Evolutionary conservation across 2,113 vertebrate species (phyloP).

Genomic region (Hydrochoerus hydrochaeris): DNA sequence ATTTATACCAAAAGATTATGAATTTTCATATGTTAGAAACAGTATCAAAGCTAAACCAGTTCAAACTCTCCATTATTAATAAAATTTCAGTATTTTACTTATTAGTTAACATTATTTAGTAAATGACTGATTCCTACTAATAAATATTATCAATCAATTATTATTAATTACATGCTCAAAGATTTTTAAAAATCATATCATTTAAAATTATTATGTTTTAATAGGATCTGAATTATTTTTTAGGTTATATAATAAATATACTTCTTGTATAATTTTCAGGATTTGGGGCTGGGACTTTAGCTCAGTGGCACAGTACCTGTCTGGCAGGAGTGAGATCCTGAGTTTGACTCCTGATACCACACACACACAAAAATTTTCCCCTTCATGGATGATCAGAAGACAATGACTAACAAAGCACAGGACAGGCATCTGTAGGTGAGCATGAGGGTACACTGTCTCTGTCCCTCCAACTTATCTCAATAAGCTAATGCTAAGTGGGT

Average conservation of each 20-base stretch:
- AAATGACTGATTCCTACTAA: no score
- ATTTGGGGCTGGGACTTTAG: no score
- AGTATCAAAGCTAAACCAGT: neutral
- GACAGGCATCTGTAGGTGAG: neutral
- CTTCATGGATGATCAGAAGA: neutral
- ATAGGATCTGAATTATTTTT: neutral
- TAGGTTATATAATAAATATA: neutral
- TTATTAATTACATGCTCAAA: neutral
- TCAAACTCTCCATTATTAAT: neutral
- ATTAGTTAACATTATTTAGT: neutral
- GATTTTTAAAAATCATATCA: neutral
- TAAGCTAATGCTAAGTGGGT: neutral
- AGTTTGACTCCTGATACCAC: no score
- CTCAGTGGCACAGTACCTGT: no score
- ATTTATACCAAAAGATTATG: neutral
- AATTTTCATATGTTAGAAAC: neutral
- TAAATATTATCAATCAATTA: neutral
- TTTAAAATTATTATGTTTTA: neutral
- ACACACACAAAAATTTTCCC: neutral
- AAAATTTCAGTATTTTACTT: neutral
- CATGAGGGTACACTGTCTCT: neutral
- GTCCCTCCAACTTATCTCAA: neutral
- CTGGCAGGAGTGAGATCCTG: no score
- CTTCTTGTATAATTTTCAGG: neutral
- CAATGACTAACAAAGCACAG: neutral